A percentile compares a stretch with the other conserved stretches of the same genome.
phyloP scores from a whole-genome alignment of 2,888 invertebrate species.

The Temnothorax ravouxi region DNA sequence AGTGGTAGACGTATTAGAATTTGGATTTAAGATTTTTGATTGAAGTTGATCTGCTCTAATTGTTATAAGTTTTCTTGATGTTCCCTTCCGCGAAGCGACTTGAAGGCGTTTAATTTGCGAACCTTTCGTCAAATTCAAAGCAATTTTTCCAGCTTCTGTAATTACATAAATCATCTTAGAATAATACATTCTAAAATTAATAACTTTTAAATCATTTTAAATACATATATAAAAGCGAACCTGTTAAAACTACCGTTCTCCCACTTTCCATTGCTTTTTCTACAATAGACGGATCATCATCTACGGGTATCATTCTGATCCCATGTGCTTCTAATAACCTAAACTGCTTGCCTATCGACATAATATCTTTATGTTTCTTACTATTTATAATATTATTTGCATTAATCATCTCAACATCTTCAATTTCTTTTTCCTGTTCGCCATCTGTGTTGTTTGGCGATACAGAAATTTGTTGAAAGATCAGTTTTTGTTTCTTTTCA shows the following conservation, averaged over 20 bases:
- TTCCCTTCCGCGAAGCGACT: conserved; percentile 81
- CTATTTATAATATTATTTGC: conserved; percentile 70
- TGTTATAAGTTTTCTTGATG: conserved; percentile 87
- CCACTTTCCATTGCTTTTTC: conserved; percentile 95
- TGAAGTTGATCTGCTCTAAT: conserved; percentile 87
- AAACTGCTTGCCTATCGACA: conserved; percentile 86
- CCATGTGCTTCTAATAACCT: conserved; percentile 94
- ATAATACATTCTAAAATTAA: background rate
- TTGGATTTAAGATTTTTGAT: conserved; percentile 83
- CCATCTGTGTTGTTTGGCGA: conserved; percentile 78
- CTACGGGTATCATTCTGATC: conserved; percentile 94
- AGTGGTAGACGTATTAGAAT: conserved; percentile 70
- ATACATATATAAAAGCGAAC: conserved; percentile 81
- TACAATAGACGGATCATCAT: conserved; percentile 90
- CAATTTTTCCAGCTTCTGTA: conserved; percentile 92
- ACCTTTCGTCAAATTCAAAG: conserved; percentile 89
- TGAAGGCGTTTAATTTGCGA: conserved; percentile 83
- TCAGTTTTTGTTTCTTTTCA: conserved; percentile 81
- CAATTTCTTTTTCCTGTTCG: conserved; percentile 78
- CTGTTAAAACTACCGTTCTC: conserved; percentile 93
- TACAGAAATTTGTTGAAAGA: conserved; percentile 83
- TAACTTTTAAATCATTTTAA: background rate
- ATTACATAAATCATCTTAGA: conserved; percentile 41
- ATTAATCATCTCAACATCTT: conserved; percentile 74
- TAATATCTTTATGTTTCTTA: conserved; percentile 80